Evolutionary conservation across 2,797 vertebrate species (phyloP).

Genomic region (Vultur gryphus): DNA sequence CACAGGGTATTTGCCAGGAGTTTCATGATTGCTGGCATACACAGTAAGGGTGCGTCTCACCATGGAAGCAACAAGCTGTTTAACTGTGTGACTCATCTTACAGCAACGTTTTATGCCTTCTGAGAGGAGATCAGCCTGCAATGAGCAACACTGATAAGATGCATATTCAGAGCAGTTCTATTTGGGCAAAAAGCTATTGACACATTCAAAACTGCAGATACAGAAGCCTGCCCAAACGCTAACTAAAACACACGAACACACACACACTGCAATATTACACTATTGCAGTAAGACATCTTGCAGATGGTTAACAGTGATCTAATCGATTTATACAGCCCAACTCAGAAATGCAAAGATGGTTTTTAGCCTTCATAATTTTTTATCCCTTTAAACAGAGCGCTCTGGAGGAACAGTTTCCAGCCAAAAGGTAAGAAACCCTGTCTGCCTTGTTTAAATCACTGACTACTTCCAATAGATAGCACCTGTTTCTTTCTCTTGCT

Average conservation of each 20-base stretch:
- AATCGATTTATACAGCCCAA: neutral
- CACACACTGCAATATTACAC: neutral
- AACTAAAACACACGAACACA: neutral
- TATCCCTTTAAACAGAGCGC: neutral
- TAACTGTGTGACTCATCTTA: conserved; percentile 61
- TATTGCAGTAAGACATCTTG: neutral
- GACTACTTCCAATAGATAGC: neutral
- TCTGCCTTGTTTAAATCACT: neutral
- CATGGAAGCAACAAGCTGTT: conserved; percentile 58
- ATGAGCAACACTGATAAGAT: conserved; percentile 57
- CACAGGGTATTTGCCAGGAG: conserved; percentile 12
- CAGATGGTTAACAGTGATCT: neutral
- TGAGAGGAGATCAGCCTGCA: conserved; percentile 51
- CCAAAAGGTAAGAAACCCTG: neutral
- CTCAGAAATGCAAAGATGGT: neutral
- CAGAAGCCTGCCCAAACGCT: neutral
- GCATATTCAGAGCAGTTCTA: conserved; percentile 59
- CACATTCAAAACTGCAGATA: neutral
- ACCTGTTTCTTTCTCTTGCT: neutral
- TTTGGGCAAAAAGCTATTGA: conserved; percentile 20
- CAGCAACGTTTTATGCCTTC: conserved; percentile 63
- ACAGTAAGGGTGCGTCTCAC: conserved; percentile 38
- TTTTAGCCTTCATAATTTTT: neutral
- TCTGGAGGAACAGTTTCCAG: neutral
- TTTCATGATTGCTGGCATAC: neutral